phyloP scores from a whole-genome alignment of 2,113 vertebrate species.

The Saiga tatarica region DNA sequence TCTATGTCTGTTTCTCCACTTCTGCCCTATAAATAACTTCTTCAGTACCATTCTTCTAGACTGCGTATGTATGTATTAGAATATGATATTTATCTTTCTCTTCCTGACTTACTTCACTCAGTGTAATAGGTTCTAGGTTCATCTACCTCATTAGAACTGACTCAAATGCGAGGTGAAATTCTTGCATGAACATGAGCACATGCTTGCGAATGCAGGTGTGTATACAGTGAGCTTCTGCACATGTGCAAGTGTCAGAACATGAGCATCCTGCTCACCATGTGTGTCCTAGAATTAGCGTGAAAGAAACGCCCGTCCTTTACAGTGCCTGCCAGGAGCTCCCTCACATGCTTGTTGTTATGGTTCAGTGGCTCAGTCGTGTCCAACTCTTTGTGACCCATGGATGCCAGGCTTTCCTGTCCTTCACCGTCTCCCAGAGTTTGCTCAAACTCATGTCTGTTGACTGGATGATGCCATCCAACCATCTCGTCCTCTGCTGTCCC shows the following conservation, averaged over 20 bases:
- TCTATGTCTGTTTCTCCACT: too few species aligned
- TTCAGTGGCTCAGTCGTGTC: not conserved
- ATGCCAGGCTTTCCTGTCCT: not conserved
- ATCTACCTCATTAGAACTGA: not conserved
- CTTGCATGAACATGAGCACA: not conserved
- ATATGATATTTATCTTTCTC: not conserved
- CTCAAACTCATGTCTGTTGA: not conserved
- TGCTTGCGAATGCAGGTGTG: accelerated
- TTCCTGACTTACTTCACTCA: not conserved
- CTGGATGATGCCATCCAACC: not conserved
- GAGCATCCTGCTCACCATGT: not conserved
- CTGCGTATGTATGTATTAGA: not conserved
- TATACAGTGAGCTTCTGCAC: not conserved
- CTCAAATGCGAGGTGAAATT: not conserved
- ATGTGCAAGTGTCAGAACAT: not conserved
- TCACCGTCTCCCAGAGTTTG: not conserved
- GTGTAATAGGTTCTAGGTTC: not conserved
- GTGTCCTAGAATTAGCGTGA: not conserved
- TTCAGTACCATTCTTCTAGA: not conserved
- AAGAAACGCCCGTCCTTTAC: not conserved
- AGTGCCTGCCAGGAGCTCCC: not conserved
- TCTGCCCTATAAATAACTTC: too few species aligned
- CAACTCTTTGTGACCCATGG: not conserved
- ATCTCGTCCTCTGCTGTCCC: not conserved
- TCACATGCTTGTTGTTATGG: not conserved